A percentile compares a stretch with the other conserved stretches of the same genome.
Conservation (phyloP, 1,140 invertebrate genomes). For the Drosophila ohnishii region DNA sequence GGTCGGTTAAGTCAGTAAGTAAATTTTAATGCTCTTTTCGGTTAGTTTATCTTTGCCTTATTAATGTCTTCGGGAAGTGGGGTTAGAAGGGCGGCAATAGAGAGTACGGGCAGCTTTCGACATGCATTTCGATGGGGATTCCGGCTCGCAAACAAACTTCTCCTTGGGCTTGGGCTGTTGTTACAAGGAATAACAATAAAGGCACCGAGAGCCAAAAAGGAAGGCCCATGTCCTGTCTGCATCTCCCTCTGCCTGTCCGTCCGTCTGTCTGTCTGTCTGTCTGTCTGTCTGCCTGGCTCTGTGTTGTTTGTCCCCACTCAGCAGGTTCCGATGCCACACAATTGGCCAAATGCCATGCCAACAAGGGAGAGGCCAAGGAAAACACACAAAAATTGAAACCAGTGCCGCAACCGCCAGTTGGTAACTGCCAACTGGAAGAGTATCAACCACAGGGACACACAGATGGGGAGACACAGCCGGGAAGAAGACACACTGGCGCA, state of each 20-base stretch:
- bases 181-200: conserved; percentile 46
- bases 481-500: conserved; percentile 22
- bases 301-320: conserved; percentile 46
- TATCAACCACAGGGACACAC: conserved; percentile 41
- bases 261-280: conserved; percentile 6
- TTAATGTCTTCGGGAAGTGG: conserved; percentile 44
- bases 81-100: not conserved
- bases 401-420: conserved; percentile 56
- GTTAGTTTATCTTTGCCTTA: conserved; percentile 43
- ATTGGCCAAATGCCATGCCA: conserved; percentile 60
- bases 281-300: conserved; percentile 3
- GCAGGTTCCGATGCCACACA: conserved; percentile 48
- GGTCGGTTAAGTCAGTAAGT: conserved; percentile 59
- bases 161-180: conserved; percentile 15
- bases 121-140: conserved; percentile 49
- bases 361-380: conserved; percentile 38
- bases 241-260: conserved; percentile 1
- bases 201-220: conserved; percentile 21
- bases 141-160: conserved; percentile 20
- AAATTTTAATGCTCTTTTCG: conserved; percentile 63
- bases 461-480: conserved; percentile 9
- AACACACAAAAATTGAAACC: conserved; percentile 57
- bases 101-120: conserved; percentile 15
- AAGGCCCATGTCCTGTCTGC: conserved; percentile 28
- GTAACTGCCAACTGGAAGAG: conserved; percentile 46